Evolutionary conservation across 2,888 invertebrate genomes (phyloP).

Genomic region (Tachina lurida): DNA sequence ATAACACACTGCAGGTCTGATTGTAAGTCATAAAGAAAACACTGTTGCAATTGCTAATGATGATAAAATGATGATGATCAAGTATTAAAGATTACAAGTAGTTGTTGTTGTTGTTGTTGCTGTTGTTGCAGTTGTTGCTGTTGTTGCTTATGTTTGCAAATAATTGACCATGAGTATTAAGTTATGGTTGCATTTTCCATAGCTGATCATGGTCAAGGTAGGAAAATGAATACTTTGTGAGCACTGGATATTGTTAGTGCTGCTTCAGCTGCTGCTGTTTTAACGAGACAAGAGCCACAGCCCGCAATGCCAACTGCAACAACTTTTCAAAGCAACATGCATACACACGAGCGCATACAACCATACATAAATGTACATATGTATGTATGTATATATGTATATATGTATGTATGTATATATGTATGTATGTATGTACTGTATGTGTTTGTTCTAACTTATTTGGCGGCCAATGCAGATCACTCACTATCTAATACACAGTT

Average conservation of each 20-base stretch:
- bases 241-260: constrained; percentile 24
- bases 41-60: constrained; percentile 17
- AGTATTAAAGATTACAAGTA: constrained; percentile 25
- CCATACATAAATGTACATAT: too few relatives aligned
- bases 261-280: constrained; percentile 13
- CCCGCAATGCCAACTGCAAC: constrained; percentile 62
- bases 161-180: constrained; percentile 63
- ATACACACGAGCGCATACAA: too few relatives aligned
- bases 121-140: not conserved
- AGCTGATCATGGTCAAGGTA: constrained; percentile 70
- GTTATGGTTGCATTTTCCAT: constrained; percentile 61
- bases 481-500: not conserved
- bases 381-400: too few relatives aligned
- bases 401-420: too few relatives aligned
- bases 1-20: constrained; percentile 18
- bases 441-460: constrained; percentile 42
- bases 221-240: constrained; percentile 54
- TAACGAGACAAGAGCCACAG: constrained; percentile 36
- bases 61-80: constrained; percentile 34
- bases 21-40: constrained; percentile 20
- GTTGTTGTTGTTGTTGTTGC: not conserved
- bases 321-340: constrained; percentile 56
- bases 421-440: too few relatives aligned
- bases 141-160: constrained; percentile 18
- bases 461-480: constrained; percentile 27